These are phyloP conservation scores for Ictalurus punctatus DNA, from an alignment of 2,113 vertebrate genomes.

Conservation along the genomic window DNA sequence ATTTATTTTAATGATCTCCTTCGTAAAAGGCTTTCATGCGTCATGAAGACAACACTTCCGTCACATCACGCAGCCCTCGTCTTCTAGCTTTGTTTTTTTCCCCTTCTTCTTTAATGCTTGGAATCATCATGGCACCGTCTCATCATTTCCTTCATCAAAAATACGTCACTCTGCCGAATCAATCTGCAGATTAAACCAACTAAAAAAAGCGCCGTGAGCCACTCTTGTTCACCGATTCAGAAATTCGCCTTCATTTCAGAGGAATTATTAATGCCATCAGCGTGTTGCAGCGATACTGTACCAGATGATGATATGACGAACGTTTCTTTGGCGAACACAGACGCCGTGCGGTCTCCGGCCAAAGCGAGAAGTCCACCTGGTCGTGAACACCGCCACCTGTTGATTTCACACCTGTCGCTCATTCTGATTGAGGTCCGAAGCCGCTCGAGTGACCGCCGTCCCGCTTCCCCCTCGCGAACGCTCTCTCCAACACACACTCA, in stretches of 20 bases:
- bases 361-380: background rate
- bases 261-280: background rate
- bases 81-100: too few species aligned
- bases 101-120: too few species aligned
- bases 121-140: background rate
- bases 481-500: background rate
- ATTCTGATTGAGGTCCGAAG: background rate
- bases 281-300: background rate
- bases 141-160: background rate
- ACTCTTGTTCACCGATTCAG: background rate
- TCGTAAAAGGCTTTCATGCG: too few species aligned
- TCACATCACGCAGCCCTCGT: too few species aligned
- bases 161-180: background rate
- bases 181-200: background rate
- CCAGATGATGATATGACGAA: background rate
- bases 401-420: constrained; percentile 1
- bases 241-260: too few species aligned
- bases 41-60: too few species aligned
- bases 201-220: background rate
- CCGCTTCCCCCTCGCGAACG: background rate
- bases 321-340: background rate
- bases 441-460: background rate
- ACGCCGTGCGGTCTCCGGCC: background rate
- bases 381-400: background rate
- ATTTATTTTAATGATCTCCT: too few species aligned